These are phyloP conservation scores for Sinohyriopsis cumingii DNA, from an alignment of 2,888 invertebrate species.

Conservation along the genomic window DNA sequence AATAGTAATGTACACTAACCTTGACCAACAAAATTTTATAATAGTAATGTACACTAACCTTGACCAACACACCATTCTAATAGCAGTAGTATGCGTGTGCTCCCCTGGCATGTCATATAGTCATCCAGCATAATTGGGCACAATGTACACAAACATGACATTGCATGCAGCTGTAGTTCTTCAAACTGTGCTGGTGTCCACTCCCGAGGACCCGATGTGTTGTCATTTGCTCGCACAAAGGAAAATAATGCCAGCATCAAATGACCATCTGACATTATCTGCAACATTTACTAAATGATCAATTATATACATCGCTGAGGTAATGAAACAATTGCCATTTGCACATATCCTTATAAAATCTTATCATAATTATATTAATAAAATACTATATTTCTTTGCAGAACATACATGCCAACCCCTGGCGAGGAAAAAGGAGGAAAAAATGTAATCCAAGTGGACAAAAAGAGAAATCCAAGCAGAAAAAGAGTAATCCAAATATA, in stretches of 20 bases:
- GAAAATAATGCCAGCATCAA: constrained; percentile 69
- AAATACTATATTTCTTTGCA: too few species aligned
- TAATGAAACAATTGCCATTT: background rate
- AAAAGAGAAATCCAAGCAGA: too few species aligned
- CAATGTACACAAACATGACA: constrained; percentile 67
- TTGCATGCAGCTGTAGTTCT: constrained; percentile 71
- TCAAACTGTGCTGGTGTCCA: constrained; percentile 72
- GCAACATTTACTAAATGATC: constrained; percentile 6
- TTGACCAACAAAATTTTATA: constrained; percentile 55
- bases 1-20: constrained; percentile 40
- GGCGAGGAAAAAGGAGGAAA: too few species aligned
- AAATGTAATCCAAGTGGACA: too few species aligned
- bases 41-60: constrained; percentile 42
- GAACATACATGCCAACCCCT: too few species aligned
- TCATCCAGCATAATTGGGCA: constrained; percentile 69
- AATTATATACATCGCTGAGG: background rate
- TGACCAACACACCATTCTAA: constrained; percentile 71
- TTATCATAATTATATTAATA: too few species aligned
- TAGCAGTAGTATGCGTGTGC: constrained; percentile 67
- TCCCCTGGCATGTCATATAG: constrained; percentile 71
- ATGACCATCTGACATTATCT: constrained; percentile 69
- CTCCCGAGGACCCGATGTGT: constrained; percentile 56
- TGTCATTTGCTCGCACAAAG: constrained; percentile 68
- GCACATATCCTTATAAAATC: constrained; percentile 10
- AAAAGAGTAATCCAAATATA: too few species aligned